Evolutionary conservation across 1,140 invertebrate genomes (phyloP).

Genomic region (Oreohelix idahoensis): DNA sequence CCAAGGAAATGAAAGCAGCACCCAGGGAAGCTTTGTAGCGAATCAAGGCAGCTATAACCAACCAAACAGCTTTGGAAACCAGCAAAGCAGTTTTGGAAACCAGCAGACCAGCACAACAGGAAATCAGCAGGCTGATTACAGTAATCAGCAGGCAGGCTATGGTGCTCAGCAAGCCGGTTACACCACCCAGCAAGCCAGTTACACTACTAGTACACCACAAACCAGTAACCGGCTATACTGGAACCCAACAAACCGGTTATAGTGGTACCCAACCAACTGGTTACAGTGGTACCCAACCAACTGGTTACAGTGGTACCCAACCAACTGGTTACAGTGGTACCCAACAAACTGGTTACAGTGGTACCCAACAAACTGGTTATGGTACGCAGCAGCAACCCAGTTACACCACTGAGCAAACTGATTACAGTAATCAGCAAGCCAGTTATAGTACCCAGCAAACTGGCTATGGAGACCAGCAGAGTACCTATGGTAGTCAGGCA

Average conservation of each 20-base stretch:
- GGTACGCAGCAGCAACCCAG: background rate
- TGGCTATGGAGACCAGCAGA: constrained; percentile 8
- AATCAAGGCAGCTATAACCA: constrained; percentile 13
- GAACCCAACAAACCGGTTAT: constrained; percentile 11
- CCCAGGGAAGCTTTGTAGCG: background rate
- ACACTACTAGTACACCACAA: background rate
- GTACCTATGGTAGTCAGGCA: background rate
- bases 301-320: background rate
- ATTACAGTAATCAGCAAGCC: background rate
- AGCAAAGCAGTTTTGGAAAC: constrained; percentile 7
- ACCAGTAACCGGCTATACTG: background rate
- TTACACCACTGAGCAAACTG: background rate
- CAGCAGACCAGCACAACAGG: constrained; percentile 3
- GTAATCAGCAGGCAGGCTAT: constrained; percentile 4
- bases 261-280: constrained; percentile 9
- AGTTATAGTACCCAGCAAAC: background rate
- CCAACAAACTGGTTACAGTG: constrained; percentile 13
- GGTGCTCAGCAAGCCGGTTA: constrained; percentile 16
- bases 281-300: constrained; percentile 4
- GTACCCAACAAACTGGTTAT: background rate
- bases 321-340: background rate
- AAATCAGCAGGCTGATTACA: background rate
- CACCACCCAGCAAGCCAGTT: background rate
- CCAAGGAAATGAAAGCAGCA: constrained; percentile 2
- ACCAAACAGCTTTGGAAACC: background rate